A percentile compares a stretch with the other conserved stretches of the same genome.
Conservation (phyloP, 2,888 invertebrate species). For the Calliphora vomitoria region DNA sequence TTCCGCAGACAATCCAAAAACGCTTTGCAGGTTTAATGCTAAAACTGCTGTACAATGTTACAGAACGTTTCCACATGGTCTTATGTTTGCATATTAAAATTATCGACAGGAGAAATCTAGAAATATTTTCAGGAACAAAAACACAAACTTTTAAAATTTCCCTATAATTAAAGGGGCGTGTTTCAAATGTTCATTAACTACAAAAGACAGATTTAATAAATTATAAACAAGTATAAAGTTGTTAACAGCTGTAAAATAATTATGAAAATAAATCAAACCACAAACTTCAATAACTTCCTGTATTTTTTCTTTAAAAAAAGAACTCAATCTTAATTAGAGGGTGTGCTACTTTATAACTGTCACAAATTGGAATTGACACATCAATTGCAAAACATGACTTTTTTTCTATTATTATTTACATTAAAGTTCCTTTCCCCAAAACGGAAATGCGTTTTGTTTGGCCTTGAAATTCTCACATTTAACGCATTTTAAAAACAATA, state of each 20-base stretch:
- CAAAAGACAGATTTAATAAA: neutral
- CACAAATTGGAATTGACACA: slow-evolving; percentile 35
- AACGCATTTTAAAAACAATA: slow-evolving; percentile 44
- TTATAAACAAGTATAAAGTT: neutral
- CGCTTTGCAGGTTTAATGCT: too few relatives aligned
- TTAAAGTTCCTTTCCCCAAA: neutral
- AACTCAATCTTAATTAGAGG: slow-evolving; percentile 20
- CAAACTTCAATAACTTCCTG: slow-evolving; percentile 39
- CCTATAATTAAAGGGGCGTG: slow-evolving; percentile 21
- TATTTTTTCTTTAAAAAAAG: neutral
- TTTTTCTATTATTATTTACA: neutral
- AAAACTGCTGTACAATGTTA: too few relatives aligned
- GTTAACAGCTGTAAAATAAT: neutral
- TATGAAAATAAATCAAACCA: neutral
- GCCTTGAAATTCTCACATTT: slow-evolving; percentile 51
- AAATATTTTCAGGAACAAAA: neutral
- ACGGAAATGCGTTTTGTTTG: slow-evolving; percentile 60
- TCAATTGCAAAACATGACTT: slow-evolving; percentile 6
- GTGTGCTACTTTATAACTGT: neutral
- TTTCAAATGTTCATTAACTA: neutral
- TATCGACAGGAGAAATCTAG: too few relatives aligned
- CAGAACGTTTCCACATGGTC: too few relatives aligned
- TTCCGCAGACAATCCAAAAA: too few relatives aligned
- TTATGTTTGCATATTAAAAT: too few relatives aligned
- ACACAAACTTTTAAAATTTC: neutral